Conservation (phyloP, 2,888 invertebrate genomes). For the Selenia dentaria region DNA sequence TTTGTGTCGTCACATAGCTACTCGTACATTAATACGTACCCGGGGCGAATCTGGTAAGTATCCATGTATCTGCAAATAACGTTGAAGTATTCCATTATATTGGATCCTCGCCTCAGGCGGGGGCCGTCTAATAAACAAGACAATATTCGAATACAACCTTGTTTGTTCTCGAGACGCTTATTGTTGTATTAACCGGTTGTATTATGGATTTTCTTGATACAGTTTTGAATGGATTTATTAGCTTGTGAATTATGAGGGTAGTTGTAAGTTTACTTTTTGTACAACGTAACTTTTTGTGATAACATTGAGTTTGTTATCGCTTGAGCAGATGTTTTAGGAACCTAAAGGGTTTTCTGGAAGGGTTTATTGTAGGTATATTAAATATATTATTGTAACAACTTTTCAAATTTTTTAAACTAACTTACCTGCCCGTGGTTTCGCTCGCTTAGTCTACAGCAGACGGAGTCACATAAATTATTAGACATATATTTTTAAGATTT, state of each 20-base stretch:
- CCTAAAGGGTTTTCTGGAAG: too few relatives aligned
- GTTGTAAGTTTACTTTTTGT: background rate
- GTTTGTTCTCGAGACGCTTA: slow-evolving; percentile 55
- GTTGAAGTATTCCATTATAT: slow-evolving; percentile 83
- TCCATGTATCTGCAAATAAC: slow-evolving; percentile 79
- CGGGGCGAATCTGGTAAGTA: slow-evolving; percentile 69
- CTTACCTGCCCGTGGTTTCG: too few relatives aligned
- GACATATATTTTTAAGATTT: too few relatives aligned
- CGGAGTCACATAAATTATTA: too few relatives aligned
- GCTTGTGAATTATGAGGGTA: slow-evolving; percentile 2
- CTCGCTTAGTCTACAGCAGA: too few relatives aligned
- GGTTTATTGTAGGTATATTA: too few relatives aligned
- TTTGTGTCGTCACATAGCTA: slow-evolving; percentile 64
- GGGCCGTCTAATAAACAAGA: slow-evolving; percentile 55
- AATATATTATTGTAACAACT: too few relatives aligned
- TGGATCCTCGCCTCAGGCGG: slow-evolving; percentile 76
- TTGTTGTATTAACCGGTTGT: slow-evolving; percentile 50
- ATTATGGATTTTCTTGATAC: slow-evolving; percentile 42
- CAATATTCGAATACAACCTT: slow-evolving; percentile 70
- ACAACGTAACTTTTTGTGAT: background rate
- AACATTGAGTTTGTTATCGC: background rate
- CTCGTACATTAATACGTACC: slow-evolving; percentile 75
- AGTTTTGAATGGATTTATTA: slow-evolving; percentile 24
- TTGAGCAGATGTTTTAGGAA: background rate
- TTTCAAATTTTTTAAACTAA: too few relatives aligned